Base-by-base conservation (phyloP, 2,797 vertebrate genomes). In the Spheniscus humboldti region DNA sequence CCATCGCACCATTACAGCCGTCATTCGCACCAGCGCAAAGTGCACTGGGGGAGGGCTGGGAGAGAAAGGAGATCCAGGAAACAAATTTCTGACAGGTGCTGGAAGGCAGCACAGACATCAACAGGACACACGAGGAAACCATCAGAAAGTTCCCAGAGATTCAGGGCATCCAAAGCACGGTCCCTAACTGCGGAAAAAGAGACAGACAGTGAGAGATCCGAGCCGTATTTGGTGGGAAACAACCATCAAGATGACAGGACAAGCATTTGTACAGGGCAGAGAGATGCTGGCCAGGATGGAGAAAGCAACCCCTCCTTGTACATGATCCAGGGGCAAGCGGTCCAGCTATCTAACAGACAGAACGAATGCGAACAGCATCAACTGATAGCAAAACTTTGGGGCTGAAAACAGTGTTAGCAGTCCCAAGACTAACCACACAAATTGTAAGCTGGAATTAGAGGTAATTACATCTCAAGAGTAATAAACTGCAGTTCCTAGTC, bases 1-100 rank as follows among this genome's bases (percentile, higher is more conserved):
- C 25, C 31, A n/a, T 28, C 0, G 3, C 63, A 72, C 41, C 0
- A 0, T 14, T 74, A 66, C 27, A 88, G 50, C 27, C 33, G 56
- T 43, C 53, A 47, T 28, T 31, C 1, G 2, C 37, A 69, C 27
- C 47, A 68, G 41, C 39, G 89, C 27, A 71, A 78, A 85, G 37
- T 0, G 3, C 7, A 64, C 14, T 8, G 31, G 39, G 18, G 39
- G 20, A 89, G 75, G 37, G n/a, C 11, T 55, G 33, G 3, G 17
- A 14, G 30, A 79, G n/a, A 59, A 86, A 52, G 27, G 37, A 55
- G 35, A 66, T 55, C 15, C 0, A 2, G 20, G 50, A 63, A 62
- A 69, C 27, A 39, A 7, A 90, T 59, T 75, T 81, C 69, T 81
- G 48, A 57, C 23, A 81, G 48, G 22, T 74, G 45, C 57, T 39